phyloP scores from a whole-genome alignment of 2,888 invertebrate genomes.

The Idaea straminata region DNA sequence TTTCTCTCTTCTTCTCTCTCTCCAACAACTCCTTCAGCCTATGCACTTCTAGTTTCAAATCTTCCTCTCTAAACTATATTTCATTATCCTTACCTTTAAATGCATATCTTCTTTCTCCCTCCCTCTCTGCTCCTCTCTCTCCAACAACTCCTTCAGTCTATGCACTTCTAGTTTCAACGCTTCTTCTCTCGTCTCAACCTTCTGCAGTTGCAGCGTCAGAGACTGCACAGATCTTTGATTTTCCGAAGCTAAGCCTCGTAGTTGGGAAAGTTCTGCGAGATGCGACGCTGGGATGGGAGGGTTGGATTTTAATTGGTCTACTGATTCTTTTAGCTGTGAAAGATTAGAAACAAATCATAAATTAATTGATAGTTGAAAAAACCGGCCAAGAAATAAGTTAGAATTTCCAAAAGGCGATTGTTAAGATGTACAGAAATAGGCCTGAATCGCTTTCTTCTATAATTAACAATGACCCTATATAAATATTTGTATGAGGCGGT shows the following conservation, averaged over 20 bases:
- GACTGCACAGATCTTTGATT: constrained; percentile 80
- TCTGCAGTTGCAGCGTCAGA: constrained; percentile 75
- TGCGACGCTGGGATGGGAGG: constrained; percentile 53
- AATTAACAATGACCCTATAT: too few species aligned
- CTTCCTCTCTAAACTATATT: constrained; percentile 80
- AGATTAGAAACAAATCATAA: neutral
- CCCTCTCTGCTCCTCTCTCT: constrained; percentile 64
- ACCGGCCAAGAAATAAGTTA: too few species aligned
- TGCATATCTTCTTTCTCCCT: constrained; percentile 62
- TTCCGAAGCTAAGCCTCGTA: constrained; percentile 77
- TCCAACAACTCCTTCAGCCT: constrained; percentile 71
- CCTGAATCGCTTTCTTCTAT: too few species aligned
- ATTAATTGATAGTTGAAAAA: too few species aligned
- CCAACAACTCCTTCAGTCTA: constrained; percentile 68
- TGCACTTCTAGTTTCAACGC: constrained; percentile 66
- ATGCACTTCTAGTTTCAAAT: constrained; percentile 63
- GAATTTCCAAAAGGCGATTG: too few species aligned
- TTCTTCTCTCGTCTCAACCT: constrained; percentile 74
- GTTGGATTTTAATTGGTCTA: constrained; percentile 48
- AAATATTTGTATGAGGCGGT: too few species aligned
- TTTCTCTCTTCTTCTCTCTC: constrained; percentile 64
- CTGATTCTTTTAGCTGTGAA: constrained; percentile 52
- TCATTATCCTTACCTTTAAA: constrained; percentile 54
- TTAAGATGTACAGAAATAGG: too few species aligned
- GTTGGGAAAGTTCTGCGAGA: constrained; percentile 61